Conservation (phyloP, 2,888 invertebrate genomes). For the Apamea sordens region DNA sequence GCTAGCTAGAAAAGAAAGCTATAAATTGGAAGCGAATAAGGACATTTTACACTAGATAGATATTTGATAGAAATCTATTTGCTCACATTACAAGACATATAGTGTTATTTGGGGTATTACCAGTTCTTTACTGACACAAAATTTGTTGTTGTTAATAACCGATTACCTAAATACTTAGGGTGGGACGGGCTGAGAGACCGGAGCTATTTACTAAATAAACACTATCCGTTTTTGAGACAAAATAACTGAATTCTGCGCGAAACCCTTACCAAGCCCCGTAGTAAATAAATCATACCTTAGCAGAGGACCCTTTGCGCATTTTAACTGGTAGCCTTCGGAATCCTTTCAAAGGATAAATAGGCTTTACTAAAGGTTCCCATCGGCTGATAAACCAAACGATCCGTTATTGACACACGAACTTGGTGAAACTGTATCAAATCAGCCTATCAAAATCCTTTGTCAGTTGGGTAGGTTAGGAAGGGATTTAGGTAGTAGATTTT, state of each 20-base stretch:
- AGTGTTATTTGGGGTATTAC: neutral
- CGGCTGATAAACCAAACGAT: neutral
- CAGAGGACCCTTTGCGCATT: slow-evolving; percentile 6
- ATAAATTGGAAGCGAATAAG: too few relatives aligned
- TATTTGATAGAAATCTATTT: too few relatives aligned
- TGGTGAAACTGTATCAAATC: neutral
- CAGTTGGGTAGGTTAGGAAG: too few relatives aligned
- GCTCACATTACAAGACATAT: neutral
- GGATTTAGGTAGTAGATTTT: neutral
- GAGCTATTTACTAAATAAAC: neutral
- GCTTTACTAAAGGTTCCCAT: slow-evolving; percentile 15
- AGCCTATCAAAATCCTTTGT: neutral
- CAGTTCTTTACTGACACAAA: neutral
- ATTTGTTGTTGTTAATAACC: neutral
- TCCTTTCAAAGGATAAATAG: slow-evolving; percentile 11
- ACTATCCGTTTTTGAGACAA: neutral
- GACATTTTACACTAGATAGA: too few relatives aligned
- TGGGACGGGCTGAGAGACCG: neutral
- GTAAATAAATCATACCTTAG: slow-evolving; percentile 32
- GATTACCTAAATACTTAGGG: neutral
- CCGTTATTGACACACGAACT: neutral
- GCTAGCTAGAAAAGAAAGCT: too few relatives aligned
- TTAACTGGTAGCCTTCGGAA: slow-evolving; percentile 22
- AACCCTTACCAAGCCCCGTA: slow-evolving; percentile 2
- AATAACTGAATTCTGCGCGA: neutral